A percentile compares a stretch with the other conserved stretches of the same genome.
Evolutionary conservation across 2,888 invertebrate species (phyloP).

Genomic region (Leptinotarsa juncta): DNA sequence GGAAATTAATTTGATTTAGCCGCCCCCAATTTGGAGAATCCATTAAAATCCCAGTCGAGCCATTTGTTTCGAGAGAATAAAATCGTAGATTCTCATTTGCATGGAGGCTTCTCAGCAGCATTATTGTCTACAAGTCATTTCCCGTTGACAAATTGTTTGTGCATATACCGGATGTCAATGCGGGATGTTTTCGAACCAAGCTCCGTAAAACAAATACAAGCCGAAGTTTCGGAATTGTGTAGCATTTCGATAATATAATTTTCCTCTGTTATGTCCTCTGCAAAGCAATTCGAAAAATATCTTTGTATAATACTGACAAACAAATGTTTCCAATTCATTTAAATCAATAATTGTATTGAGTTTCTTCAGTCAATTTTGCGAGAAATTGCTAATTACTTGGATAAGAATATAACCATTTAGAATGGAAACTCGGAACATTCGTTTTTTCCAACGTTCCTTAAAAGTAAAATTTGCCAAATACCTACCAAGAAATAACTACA

Average conservation of each 20-base stretch:
- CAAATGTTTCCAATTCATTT: too few relatives aligned
- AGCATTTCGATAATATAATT: background rate
- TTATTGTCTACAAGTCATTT: constrained; percentile 12
- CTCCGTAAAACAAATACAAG: background rate
- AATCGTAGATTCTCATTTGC: constrained; percentile 18
- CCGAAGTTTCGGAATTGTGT: background rate
- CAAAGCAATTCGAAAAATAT: too few relatives aligned
- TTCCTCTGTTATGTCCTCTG: too few relatives aligned
- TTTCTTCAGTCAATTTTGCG: too few relatives aligned
- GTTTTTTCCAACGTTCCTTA: too few relatives aligned
- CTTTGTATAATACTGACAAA: too few relatives aligned
- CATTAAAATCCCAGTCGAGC: constrained; percentile 34
- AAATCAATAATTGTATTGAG: too few relatives aligned
- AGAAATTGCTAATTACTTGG: too few relatives aligned
- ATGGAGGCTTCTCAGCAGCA: constrained; percentile 21
- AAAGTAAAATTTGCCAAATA: too few relatives aligned
- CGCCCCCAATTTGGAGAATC: constrained; percentile 37
- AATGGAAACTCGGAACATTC: too few relatives aligned
- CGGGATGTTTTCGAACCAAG: background rate
- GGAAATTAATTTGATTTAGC: constrained; percentile 47
- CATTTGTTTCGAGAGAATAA: constrained; percentile 29
- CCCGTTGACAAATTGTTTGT: constrained; percentile 10
- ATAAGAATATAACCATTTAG: too few relatives aligned
- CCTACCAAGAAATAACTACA: too few relatives aligned
- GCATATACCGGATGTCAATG: background rate